Conservation (phyloP, 1,140 invertebrate genomes). For the Gonioctena quinquepunctata region DNA sequence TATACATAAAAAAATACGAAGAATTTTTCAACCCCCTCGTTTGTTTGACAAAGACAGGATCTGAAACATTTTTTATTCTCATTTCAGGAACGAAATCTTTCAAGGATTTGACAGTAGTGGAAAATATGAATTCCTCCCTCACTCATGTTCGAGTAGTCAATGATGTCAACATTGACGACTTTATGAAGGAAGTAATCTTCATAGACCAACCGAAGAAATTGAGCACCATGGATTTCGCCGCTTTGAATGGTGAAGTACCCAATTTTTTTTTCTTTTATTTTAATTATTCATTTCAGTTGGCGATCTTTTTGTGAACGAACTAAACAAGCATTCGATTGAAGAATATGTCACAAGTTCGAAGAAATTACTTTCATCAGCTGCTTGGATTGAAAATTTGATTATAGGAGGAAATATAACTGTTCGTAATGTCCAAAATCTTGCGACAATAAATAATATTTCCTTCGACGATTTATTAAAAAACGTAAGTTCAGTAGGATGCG, state of each 20-base stretch:
- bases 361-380: slow-evolving; percentile 18
- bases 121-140: slow-evolving; percentile 30
- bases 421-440: slow-evolving; percentile 30
- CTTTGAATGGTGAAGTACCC: slow-evolving; percentile 33
- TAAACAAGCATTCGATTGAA: slow-evolving; percentile 35
- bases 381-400: slow-evolving; percentile 22
- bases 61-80: not conserved
- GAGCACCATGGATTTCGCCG: slow-evolving; percentile 35
- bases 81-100: slow-evolving; percentile 29
- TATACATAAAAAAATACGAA: no score
- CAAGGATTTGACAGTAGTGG: slow-evolving; percentile 36
- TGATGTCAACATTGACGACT: slow-evolving; percentile 23
- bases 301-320: slow-evolving; percentile 29
- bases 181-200: slow-evolving; percentile 25
- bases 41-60: not conserved
- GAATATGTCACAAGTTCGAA: slow-evolving; percentile 33
- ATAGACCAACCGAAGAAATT: slow-evolving; percentile 34
- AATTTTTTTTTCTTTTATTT: not conserved
- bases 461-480: slow-evolving; percentile 29
- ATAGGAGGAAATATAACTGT: slow-evolving; percentile 40
- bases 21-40: no score
- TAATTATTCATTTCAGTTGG: slow-evolving; percentile 32
- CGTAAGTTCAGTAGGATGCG: slow-evolving; percentile 31
- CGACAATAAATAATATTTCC: slow-evolving; percentile 39
- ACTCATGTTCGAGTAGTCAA: slow-evolving; percentile 32